Evolutionary conservation across 1,140 invertebrate species (phyloP).

Genomic region (Cepaea nemoralis): DNA sequence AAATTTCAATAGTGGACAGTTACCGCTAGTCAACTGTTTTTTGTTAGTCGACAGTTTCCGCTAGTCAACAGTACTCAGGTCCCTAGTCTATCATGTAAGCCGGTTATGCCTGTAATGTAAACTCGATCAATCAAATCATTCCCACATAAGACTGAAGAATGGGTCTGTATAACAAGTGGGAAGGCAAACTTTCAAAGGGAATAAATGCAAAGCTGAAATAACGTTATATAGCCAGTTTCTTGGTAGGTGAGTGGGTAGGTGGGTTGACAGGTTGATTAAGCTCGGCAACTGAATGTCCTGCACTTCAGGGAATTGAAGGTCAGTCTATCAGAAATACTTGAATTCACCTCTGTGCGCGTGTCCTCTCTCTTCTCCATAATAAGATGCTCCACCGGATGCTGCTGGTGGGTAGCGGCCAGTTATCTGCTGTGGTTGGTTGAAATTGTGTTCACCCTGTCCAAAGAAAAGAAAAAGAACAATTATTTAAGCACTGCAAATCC

Average conservation of each 20-base stretch:
- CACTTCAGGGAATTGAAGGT: background rate
- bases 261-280: background rate
- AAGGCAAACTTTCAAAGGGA: background rate
- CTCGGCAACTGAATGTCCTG: background rate
- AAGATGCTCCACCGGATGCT: background rate
- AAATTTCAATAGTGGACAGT: no score
- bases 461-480: no score
- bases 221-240: background rate
- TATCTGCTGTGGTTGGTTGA: background rate
- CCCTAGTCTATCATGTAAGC: no score
- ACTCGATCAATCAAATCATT: no score
- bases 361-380: background rate
- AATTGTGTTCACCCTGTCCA: background rate
- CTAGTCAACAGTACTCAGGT: no score
- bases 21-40: no score
- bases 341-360: background rate
- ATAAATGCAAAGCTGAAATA: background rate
- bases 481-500: no score
- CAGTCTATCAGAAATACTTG: slow-evolving; percentile 3
- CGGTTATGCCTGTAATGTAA: no score
- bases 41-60: no score
- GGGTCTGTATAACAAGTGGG: no score
- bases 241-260: background rate
- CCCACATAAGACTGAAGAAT: no score
- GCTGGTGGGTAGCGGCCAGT: background rate